A percentile compares a stretch with the other conserved stretches of the same genome.
Conservation (phyloP, 2,888 invertebrate genomes). For the Seira sanloemensis region DNA sequence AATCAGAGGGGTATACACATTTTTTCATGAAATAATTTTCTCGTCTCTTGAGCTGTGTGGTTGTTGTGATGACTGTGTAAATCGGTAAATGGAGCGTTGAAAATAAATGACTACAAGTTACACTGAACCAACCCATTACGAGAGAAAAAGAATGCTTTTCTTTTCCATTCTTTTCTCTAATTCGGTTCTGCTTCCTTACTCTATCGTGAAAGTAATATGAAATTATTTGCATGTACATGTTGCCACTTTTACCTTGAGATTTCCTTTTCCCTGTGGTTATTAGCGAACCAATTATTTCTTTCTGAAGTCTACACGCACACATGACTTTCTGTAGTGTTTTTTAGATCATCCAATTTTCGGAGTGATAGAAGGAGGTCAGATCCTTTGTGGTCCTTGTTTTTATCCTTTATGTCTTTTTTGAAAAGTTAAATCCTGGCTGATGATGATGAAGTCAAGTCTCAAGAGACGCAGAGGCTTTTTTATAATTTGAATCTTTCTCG, state of each 20-base stretch:
- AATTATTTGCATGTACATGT: no score
- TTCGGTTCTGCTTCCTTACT: no score
- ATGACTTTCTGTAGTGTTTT: no score
- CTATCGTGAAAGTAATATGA: no score
- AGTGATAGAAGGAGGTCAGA: neutral
- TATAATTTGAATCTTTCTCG: neutral
- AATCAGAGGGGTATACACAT: neutral
- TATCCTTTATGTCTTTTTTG: neutral
- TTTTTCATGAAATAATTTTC: slow-evolving; percentile 28
- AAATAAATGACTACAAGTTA: slow-evolving; percentile 31
- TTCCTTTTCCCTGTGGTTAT: no score
- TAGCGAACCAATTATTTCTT: no score
- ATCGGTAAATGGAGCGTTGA: slow-evolving; percentile 44
- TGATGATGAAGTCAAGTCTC: neutral
- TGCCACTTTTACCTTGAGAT: no score
- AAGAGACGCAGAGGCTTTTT: neutral
- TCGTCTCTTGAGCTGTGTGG: slow-evolving; percentile 2
- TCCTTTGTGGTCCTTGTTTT: slow-evolving; percentile 1
- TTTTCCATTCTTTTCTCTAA: neutral
- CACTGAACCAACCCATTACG: neutral
- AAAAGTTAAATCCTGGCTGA: neutral
- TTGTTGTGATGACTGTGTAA: neutral
- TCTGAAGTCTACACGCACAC: no score
- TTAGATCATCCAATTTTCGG: no score
- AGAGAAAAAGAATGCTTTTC: neutral